Percentiles rank a stretch among this genome's conserved stretches.
Conservation (phyloP, 2,797 vertebrate species). For the Vultur gryphus region DNA sequence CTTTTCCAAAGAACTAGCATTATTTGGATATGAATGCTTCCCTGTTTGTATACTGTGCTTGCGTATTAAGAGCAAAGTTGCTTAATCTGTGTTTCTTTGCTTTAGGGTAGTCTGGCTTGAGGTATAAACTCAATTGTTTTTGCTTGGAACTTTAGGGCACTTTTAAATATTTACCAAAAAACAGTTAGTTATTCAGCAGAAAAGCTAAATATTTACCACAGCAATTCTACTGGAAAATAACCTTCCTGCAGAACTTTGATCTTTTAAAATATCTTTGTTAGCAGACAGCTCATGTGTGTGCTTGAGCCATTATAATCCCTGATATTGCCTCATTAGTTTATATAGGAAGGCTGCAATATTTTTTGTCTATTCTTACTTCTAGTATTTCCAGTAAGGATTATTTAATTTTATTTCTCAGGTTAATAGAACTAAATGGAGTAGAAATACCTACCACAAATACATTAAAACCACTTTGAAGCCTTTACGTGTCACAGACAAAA, state of each 20-base stretch:
- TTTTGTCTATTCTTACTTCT: neutral
- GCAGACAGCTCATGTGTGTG: neutral
- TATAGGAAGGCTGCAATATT: neutral
- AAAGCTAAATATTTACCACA: conserved; percentile 17
- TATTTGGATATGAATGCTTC: neutral
- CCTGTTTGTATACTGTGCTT: neutral
- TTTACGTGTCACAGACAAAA: neutral
- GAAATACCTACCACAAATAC: neutral
- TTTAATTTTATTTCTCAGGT: neutral
- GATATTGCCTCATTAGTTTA: neutral
- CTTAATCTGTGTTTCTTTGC: neutral
- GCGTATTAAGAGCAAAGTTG: neutral
- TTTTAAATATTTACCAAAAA: conserved; percentile 6
- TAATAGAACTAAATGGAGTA: neutral
- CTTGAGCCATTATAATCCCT: neutral
- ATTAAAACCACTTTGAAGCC: neutral
- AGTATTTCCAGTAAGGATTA: neutral
- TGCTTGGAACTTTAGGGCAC: neutral
- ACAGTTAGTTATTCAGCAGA: neutral
- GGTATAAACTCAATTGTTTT: neutral
- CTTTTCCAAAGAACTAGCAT: neutral
- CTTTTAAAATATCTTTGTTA: neutral
- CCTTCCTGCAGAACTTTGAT: neutral
- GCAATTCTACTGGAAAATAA: neutral
- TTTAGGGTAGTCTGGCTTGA: neutral